Percentiles rank a stretch among this genome's conserved stretches.
Conservation (phyloP, 1,140 invertebrate genomes). For the Psix sp. region DNA sequence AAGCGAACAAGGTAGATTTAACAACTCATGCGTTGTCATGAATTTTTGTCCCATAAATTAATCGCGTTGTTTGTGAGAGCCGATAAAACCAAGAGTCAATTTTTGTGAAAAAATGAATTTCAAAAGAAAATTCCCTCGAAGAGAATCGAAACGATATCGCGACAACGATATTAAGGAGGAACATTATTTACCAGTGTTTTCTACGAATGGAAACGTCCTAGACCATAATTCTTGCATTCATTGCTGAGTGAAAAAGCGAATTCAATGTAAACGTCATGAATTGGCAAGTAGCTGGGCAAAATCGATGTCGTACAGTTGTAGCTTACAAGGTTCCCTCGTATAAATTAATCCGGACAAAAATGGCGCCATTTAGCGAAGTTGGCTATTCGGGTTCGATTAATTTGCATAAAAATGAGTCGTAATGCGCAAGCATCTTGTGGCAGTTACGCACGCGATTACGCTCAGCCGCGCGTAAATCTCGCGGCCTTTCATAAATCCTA, state of each 20-base stretch:
- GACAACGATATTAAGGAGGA: too few species aligned
- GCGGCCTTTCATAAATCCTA: slow-evolving; percentile 37
- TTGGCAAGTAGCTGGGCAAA: slow-evolving; percentile 14
- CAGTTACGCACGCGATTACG: slow-evolving; percentile 36
- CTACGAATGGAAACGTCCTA: too few species aligned
- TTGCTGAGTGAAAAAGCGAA: slow-evolving; percentile 5
- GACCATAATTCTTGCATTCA: too few species aligned
- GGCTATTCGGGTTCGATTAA: slow-evolving; percentile 39
- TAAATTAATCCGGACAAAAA: slow-evolving; percentile 41
- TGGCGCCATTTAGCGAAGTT: slow-evolving; percentile 28
- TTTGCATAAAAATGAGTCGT: slow-evolving; percentile 44
- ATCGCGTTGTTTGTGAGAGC: too few species aligned
- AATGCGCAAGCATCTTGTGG: slow-evolving; percentile 25
- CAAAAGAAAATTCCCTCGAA: too few species aligned
- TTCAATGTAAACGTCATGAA: slow-evolving; percentile 33
- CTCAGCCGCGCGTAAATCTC: slow-evolving; percentile 27
- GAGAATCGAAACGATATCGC: too few species aligned
- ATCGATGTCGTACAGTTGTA: slow-evolving; percentile 25
- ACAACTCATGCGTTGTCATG: too few species aligned
- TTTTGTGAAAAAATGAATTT: too few species aligned
- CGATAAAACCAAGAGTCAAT: too few species aligned
- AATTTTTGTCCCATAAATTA: too few species aligned
- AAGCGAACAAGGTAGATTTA: too few species aligned
- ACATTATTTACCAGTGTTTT: too few species aligned
- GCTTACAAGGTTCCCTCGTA: slow-evolving; percentile 13